Conservation (phyloP, 23 tunicate species). For the Ascidia mentula region DNA sequence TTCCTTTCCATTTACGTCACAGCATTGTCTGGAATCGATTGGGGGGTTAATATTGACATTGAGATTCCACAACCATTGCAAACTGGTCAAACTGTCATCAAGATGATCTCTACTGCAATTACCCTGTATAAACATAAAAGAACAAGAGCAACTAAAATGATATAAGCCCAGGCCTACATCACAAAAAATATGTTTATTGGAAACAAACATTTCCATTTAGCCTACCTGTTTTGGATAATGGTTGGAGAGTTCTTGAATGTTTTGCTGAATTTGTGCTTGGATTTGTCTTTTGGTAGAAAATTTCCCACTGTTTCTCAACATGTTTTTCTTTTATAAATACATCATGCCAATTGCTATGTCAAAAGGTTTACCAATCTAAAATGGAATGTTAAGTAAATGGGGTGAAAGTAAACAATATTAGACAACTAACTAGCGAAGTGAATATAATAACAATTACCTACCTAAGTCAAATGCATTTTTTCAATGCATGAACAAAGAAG, state of each 20-base stretch:
- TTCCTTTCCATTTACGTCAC: background rate
- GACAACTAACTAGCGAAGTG: too few species aligned
- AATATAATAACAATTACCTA: too few species aligned
- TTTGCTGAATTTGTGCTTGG: background rate
- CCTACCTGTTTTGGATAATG: background rate
- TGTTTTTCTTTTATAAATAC: background rate
- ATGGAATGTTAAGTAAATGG: too few species aligned
- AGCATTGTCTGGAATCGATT: background rate
- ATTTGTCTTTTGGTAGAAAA: background rate
- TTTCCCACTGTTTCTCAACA: background rate
- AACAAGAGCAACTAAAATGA: too few species aligned
- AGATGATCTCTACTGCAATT: constrained; percentile 24
- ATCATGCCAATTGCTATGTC: background rate
- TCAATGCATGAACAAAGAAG: too few species aligned
- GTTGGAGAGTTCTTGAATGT: background rate
- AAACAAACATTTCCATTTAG: too few species aligned
- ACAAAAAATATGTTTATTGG: too few species aligned
- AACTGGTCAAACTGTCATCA: constrained; percentile 88
- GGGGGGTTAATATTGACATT: constrained; percentile 70
- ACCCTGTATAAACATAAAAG: background rate
- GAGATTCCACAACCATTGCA: constrained; percentile 91
- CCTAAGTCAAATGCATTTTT: too few species aligned
- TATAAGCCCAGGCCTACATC: too few species aligned
- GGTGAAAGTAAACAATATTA: too few species aligned
- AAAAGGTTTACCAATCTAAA: too few species aligned